A percentile compares a stretch with the other conserved stretches of the same genome.
Conservation (phyloP, 1,140 invertebrate species). For the Dermatophagoides farinae region DNA sequence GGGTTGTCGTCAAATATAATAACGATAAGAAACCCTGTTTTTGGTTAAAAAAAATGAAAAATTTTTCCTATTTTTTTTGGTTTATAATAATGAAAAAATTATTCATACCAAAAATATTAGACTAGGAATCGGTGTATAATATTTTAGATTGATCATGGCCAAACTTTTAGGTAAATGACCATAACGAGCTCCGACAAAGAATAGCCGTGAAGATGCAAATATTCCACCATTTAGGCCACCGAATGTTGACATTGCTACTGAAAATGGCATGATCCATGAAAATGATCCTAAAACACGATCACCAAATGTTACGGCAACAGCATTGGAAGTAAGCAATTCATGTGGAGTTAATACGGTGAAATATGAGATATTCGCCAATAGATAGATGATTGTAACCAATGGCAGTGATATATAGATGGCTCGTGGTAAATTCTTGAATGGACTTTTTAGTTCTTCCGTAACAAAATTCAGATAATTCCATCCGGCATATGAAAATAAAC, state of each 20-base stretch:
- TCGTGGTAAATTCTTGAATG: conserved; percentile 66
- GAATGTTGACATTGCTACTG: conserved; percentile 64
- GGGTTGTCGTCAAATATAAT: conserved; percentile 34
- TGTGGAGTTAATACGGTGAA: conserved; percentile 63
- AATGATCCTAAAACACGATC: conserved; percentile 44
- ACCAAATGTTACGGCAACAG: conserved; percentile 82
- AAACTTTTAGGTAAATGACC: conserved; percentile 70
- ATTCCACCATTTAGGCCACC: conserved; percentile 70
- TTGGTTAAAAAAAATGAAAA: neutral
- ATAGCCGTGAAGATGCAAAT: conserved; percentile 54
- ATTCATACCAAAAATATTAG: conserved; percentile 59
- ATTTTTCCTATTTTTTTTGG: neutral
- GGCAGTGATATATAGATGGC: conserved; percentile 84
- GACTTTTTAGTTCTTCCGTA: conserved; percentile 82
- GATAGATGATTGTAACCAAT: conserved; percentile 71
- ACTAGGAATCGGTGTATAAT: conserved; percentile 70
- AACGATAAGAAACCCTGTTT: conserved; percentile 33
- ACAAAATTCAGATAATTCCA: conserved; percentile 95
- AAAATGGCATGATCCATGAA: conserved; percentile 54
- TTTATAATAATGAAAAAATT: no score
- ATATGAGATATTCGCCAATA: conserved; percentile 79
- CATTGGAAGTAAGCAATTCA: conserved; percentile 61
- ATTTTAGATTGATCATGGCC: conserved; percentile 60
- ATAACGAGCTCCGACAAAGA: conserved; percentile 76
- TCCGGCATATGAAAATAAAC: conserved; percentile 88